Percentiles rank a stretch among this genome's conserved stretches.
phyloP scores from a whole-genome alignment of 2,797 vertebrate genomes.

The Mormyrus hasselquistii region DNA sequence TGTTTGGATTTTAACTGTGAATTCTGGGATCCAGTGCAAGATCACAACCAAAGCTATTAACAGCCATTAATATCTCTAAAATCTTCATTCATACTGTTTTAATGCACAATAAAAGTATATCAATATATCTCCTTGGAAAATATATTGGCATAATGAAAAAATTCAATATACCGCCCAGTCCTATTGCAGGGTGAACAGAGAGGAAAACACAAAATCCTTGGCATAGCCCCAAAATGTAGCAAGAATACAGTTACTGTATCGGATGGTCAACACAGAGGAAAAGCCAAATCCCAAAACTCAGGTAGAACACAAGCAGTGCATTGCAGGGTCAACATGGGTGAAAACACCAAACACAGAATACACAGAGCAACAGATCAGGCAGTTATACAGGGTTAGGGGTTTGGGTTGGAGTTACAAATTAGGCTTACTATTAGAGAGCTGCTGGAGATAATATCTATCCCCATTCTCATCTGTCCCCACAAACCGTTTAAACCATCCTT shows the following conservation, averaged over 20 bases:
- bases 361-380: not conserved
- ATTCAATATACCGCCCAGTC: not conserved
- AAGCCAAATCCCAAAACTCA: not conserved
- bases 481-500: not conserved
- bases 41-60: not conserved
- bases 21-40: not conserved
- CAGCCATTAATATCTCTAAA: not conserved
- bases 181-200: not conserved
- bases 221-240: not conserved
- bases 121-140: not conserved
- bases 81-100: not conserved
- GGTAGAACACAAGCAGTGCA: not conserved
- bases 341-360: not conserved
- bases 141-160: not conserved
- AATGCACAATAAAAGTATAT: not conserved
- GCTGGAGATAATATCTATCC: not conserved
- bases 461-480: not conserved
- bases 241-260: not conserved
- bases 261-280: not conserved
- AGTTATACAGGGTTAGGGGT: not conserved
- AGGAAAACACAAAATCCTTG: not conserved
- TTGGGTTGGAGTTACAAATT: not conserved
- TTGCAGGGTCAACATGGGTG: not conserved
- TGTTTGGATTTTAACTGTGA: not conserved
- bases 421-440: not conserved